Percentiles rank a stretch among this genome's conserved stretches.
Evolutionary conservation across 2,113 vertebrate species (phyloP).

Genomic region (Tichodroma muraria): DNA sequence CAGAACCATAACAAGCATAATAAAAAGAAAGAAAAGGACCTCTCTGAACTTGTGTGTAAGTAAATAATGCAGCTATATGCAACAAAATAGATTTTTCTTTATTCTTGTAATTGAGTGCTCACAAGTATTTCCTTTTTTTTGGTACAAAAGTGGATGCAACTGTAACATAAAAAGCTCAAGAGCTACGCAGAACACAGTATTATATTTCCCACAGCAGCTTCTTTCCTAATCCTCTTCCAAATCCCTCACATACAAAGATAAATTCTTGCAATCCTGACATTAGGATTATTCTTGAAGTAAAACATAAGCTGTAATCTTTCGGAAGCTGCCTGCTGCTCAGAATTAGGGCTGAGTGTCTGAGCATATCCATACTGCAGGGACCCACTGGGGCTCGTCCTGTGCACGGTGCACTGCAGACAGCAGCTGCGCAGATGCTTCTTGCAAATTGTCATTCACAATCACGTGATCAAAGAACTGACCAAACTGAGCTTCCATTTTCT

Average conservation of each 20-base stretch:
- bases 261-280: slow-evolving; percentile 45
- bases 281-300: slow-evolving; percentile 48
- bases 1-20: not conserved
- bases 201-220: not conserved
- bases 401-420: slow-evolving; percentile 75
- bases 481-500: slow-evolving; percentile 85
- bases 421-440: slow-evolving; percentile 80
- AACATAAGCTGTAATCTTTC: slow-evolving; percentile 42
- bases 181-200: not conserved
- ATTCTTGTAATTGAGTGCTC: slow-evolving; percentile 4
- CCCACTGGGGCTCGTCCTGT: slow-evolving; percentile 91
- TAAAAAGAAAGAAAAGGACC: not conserved
- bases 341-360: slow-evolving; percentile 68
- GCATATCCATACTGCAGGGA: slow-evolving; percentile 87
- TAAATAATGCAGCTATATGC: not conserved
- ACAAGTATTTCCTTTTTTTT: not conserved
- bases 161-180: slow-evolving; percentile 12
- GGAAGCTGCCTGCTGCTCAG: slow-evolving; percentile 21
- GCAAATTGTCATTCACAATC: slow-evolving; percentile 85
- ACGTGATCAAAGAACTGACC: slow-evolving; percentile 88
- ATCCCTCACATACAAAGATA: slow-evolving; percentile 42
- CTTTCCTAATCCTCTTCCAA: slow-evolving; percentile 43
- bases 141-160: slow-evolving; percentile 33
- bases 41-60: not conserved
- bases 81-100: slow-evolving; percentile 62